Evolutionary conservation across 1,140 invertebrate species (phyloP).

Genomic region (Neomicropteryx cornuta): DNA sequence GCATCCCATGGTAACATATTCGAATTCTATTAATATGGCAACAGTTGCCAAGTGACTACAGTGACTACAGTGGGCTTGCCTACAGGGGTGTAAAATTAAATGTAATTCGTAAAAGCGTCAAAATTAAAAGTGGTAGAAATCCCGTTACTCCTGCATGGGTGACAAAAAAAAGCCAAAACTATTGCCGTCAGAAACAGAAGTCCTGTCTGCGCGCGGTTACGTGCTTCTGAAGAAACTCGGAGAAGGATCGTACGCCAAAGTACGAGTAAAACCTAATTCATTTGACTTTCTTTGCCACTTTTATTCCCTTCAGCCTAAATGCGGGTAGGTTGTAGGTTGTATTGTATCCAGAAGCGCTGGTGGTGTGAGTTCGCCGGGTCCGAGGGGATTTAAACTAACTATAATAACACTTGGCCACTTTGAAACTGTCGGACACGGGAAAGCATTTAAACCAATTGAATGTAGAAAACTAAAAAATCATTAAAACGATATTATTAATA

Average conservation of each 20-base stretch:
- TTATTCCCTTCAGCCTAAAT: constrained; percentile 5
- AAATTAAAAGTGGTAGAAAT: no score
- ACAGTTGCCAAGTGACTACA: no score
- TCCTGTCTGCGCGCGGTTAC: constrained; percentile 43
- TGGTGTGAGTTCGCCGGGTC: constrained; percentile 6
- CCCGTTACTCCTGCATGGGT: constrained; percentile 11
- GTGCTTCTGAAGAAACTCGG: constrained; percentile 48
- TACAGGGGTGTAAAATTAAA: no score
- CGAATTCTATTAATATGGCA: no score
- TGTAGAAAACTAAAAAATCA: no score
- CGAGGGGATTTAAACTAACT: constrained; percentile 31
- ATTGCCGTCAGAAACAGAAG: constrained; percentile 42
- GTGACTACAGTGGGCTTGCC: no score
- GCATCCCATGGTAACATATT: no score
- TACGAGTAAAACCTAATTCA: constrained; percentile 14
- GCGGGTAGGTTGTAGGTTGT: not conserved
- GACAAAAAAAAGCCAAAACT: constrained; percentile 29
- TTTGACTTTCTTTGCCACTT: constrained; percentile 6
- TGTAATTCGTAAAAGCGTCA: no score
- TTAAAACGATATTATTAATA: no score
- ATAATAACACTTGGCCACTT: constrained; percentile 31
- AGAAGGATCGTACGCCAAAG: constrained; percentile 56
- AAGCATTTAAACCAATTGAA: no score
- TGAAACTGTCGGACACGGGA: no score
- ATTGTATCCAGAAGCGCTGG: constrained; percentile 1